phyloP scores from a whole-genome alignment of 2,888 invertebrate genomes.

The Fragum sueziense region DNA sequence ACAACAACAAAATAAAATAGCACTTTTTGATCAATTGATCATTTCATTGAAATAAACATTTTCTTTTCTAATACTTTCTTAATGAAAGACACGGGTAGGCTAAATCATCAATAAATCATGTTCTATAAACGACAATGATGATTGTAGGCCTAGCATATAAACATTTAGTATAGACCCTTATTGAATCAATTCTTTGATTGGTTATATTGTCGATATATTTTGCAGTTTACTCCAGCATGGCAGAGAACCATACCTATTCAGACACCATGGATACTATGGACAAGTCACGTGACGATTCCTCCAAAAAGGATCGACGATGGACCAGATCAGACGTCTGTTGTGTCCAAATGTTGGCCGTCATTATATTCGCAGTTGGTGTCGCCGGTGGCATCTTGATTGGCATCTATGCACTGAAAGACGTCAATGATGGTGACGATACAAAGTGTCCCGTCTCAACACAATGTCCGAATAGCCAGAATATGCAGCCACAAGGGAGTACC shows the following conservation, averaged over 20 bases:
- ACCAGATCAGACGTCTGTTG: slow-evolving; percentile 19
- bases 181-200: neutral
- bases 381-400: slow-evolving; percentile 58
- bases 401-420: slow-evolving; percentile 47
- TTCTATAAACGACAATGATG: neutral
- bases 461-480: neutral
- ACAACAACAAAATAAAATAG: too few species aligned
- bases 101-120: neutral
- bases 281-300: neutral
- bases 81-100: neutral
- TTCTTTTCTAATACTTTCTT: neutral
- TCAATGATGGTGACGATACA: neutral
- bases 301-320: neutral
- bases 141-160: neutral
- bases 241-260: neutral
- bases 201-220: neutral
- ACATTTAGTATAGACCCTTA: neutral
- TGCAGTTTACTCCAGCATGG: neutral
- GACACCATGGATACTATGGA: neutral
- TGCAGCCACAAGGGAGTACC: neutral
- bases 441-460: neutral
- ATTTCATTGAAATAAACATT: too few species aligned
- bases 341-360: slow-evolving; percentile 41
- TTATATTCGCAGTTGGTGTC: slow-evolving; percentile 49
- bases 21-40: too few species aligned